Base-by-base conservation (phyloP, 2,113 vertebrate genomes). In the Chiloscyllium plagiosum region DNA sequence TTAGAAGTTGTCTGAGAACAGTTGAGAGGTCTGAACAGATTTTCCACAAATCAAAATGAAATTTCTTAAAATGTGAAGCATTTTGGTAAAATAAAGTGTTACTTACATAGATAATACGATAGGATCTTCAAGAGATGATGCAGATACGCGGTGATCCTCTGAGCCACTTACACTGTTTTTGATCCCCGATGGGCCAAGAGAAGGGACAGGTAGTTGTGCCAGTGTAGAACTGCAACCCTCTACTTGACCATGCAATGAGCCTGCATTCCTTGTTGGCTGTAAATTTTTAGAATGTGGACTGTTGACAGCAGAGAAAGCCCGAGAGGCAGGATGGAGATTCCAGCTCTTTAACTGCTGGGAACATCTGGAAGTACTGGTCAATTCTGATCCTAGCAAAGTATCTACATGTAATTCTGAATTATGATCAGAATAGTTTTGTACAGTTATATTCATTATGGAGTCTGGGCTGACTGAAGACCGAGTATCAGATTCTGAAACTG, bases 91-190 rank as follows among this genome's bases (percentile, higher is more conserved):
- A 86, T 33, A 61, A 90, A 29, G 12, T 61, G 52, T 66, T 89
- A 97, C 98, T 98, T 98, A 99, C 99, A 98, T 97, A 69, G 99
- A 99, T 93, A 99, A 97, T 22, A 98, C 96, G 50, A 99, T 98
- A 47, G 99, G 99, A 96, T 99, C 99, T 95, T 99, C 98, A 80
- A 98, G 72, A 29, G 98, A 98, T 56, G 97, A 72, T 96, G 97
- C 93, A 33, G 97, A 97, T 96, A 97, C 95, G 4, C 96, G 96
- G 22, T 96, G 97, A 95, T 98, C 98, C 96, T 97, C 96, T 96
- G 96, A 96, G 85, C 96, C 96, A 96, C 1, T 96, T 93, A 97
- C 97, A 97, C 96, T 96, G 96, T 96, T 97, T 90, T 96, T 96
- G 95, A 96, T 92, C 95, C 96, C 97, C n/a, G 96, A 97, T 61